Percentiles rank a stretch among this genome's conserved stretches.
Evolutionary conservation across 64 coral and sea anemone species (phyloP).

Genomic region (Pachyseris speciosa): DNA sequence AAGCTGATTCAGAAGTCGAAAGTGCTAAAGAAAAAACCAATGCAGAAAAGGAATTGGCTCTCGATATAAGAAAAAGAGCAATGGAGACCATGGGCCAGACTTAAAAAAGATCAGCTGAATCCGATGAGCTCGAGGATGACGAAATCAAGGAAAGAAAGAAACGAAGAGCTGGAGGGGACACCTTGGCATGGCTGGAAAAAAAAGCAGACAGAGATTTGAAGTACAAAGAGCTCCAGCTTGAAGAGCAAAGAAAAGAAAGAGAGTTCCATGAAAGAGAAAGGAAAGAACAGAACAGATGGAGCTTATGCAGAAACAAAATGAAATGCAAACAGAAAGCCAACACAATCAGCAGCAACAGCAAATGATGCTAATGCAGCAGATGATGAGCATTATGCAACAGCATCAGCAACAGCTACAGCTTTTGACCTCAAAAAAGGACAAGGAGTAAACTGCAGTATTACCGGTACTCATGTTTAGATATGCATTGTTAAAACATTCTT

Average conservation of each 20-base stretch:
- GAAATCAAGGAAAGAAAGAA: background rate
- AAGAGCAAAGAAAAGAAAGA: constrained; percentile 24
- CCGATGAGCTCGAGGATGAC: background rate
- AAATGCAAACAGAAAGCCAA: background rate
- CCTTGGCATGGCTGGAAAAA: constrained; percentile 22
- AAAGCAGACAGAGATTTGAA: constrained; percentile 33
- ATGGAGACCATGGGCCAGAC: constrained; percentile 40
- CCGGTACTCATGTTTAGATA: too few relatives aligned
- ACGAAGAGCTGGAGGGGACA: background rate
- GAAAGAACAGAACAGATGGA: background rate
- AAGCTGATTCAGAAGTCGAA: constrained; percentile 15
- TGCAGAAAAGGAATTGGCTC: background rate
- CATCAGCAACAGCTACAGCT: constrained; percentile 61
- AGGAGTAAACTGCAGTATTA: background rate
- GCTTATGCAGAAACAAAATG: background rate
- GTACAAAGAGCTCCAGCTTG: constrained; percentile 27
- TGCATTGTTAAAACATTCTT: too few relatives aligned
- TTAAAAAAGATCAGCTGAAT: background rate
- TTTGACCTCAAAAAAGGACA: constrained; percentile 4
- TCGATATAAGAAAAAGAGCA: background rate
- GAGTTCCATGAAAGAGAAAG: constrained; percentile 1
- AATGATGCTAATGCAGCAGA: constrained; percentile 56
- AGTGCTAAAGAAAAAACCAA: constrained; percentile 11
- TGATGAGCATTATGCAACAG: constrained; percentile 69
- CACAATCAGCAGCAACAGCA: constrained; percentile 52